A percentile compares a stretch with the other conserved stretches of the same genome.
Evolutionary conservation across 2,113 vertebrate species (phyloP).

Genomic region (Macroglossus sobrinus): DNA sequence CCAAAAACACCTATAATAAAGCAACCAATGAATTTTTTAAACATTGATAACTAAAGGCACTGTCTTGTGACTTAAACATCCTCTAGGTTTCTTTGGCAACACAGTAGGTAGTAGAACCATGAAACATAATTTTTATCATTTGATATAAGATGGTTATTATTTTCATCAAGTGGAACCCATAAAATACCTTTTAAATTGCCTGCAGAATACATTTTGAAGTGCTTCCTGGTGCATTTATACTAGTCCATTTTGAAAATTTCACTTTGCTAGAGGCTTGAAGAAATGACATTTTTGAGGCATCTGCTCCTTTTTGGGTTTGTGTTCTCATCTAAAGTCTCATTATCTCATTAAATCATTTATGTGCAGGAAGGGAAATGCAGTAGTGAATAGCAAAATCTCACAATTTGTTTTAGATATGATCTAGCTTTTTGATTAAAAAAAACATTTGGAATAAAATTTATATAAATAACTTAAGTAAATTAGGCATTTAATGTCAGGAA

Average conservation of each 20-base stretch:
- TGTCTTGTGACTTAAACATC: not conserved
- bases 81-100: not conserved
- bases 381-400: slow-evolving; percentile 26
- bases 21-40: not conserved
- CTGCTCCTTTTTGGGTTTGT: slow-evolving; percentile 24
- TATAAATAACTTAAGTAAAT: slow-evolving; percentile 45
- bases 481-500: not conserved
- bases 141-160: slow-evolving; percentile 29
- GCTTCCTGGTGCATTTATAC: not conserved
- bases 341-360: slow-evolving; percentile 66
- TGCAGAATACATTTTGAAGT: not conserved
- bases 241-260: not conserved
- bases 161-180: slow-evolving; percentile 19
- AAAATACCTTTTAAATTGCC: slow-evolving; percentile 21
- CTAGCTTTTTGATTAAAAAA: slow-evolving; percentile 1
- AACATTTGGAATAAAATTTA: slow-evolving; percentile 40
- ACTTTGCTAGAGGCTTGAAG: not conserved
- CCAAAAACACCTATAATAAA: not conserved
- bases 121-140: not conserved
- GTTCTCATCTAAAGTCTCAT: not conserved
- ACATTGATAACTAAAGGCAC: not conserved
- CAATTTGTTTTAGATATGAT: slow-evolving; percentile 26
- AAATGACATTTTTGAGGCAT: slow-evolving; percentile 47
- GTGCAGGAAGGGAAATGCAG: not conserved
- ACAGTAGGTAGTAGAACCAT: not conserved